Evolutionary conservation across 2,797 vertebrate species (phyloP).

Genomic region (Odontamblyopus lacepedii): DNA sequence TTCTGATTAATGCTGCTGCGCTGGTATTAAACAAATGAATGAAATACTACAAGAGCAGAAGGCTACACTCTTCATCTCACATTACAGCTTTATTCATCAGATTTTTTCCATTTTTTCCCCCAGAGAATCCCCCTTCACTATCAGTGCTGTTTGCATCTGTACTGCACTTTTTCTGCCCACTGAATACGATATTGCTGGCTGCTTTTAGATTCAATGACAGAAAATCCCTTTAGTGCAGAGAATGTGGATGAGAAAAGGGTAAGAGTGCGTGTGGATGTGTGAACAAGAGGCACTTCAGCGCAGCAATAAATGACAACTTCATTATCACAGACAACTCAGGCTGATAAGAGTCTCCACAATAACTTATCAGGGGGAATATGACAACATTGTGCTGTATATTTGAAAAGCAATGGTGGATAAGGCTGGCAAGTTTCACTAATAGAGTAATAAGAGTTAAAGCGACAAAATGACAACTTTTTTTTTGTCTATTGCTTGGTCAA

Average conservation of each 20-base stretch:
- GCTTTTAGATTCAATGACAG: slow-evolving; percentile 13
- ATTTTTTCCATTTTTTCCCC: slow-evolving; percentile 16
- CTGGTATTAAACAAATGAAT: slow-evolving; percentile 30
- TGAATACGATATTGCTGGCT: slow-evolving; percentile 19
- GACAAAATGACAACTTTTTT: not conserved
- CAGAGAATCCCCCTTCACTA: slow-evolving; percentile 22
- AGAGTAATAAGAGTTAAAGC: not conserved
- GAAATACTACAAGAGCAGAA: slow-evolving; percentile 32
- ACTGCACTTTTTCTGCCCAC: slow-evolving; percentile 32
- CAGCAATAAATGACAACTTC: slow-evolving; percentile 15
- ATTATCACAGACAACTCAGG: slow-evolving; percentile 2
- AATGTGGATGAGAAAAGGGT: not conserved
- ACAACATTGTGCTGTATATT: not conserved
- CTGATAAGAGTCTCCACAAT: not conserved
- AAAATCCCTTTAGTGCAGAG: not conserved
- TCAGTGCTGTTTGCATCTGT: slow-evolving; percentile 24
- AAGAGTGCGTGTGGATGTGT: not conserved
- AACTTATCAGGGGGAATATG: not conserved
- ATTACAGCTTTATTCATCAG: slow-evolving; percentile 36
- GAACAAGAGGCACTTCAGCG: slow-evolving; percentile 11
- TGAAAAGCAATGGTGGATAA: not conserved
- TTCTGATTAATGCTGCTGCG: slow-evolving; percentile 40
- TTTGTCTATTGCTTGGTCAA: too few relatives aligned
- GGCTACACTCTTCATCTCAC: slow-evolving; percentile 36
- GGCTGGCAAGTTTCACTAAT: not conserved